Evolutionary conservation across 2,797 vertebrate genomes (phyloP).

Genomic region (Ptychobarbus kaznakovi): DNA sequence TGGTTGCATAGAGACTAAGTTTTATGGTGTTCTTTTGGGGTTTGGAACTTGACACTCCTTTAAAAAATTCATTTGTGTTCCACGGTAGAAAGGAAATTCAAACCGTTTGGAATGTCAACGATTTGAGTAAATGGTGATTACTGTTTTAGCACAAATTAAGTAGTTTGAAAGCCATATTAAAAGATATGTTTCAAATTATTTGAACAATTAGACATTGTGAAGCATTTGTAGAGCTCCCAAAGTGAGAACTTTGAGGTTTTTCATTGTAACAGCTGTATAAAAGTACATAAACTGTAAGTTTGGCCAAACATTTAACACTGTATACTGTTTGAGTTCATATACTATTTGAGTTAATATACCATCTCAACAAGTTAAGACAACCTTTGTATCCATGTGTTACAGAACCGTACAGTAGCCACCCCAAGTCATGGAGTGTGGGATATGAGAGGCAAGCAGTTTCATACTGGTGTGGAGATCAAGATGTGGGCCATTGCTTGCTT

Average conservation of each 20-base stretch:
- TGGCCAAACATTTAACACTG: not conserved
- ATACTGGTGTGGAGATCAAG: constrained; percentile 97
- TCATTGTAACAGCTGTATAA: no score
- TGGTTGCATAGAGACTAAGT: not conserved
- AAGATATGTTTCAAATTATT: no score
- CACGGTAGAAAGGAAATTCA: not conserved
- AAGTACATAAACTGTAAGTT: not conserved
- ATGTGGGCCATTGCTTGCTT: constrained; percentile 99
- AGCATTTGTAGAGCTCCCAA: no score
- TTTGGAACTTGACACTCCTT: not conserved
- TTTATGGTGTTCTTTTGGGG: not conserved
- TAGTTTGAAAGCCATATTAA: not conserved
- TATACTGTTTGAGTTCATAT: not conserved
- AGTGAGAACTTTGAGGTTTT: not conserved
- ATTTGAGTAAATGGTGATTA: not conserved
- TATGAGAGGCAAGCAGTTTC: constrained; percentile 98
- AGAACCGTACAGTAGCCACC: constrained; percentile 97
- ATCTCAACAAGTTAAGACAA: not conserved
- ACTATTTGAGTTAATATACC: not conserved
- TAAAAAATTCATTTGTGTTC: not conserved
- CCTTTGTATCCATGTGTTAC: constrained; percentile 42
- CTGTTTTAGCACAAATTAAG: not conserved
- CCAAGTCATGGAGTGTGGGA: constrained; percentile 98
- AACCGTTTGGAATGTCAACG: not conserved
- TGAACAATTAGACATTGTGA: no score